phyloP scores from a whole-genome alignment of 2,113 vertebrate species.

The Phrynosoma blainvillii region DNA sequence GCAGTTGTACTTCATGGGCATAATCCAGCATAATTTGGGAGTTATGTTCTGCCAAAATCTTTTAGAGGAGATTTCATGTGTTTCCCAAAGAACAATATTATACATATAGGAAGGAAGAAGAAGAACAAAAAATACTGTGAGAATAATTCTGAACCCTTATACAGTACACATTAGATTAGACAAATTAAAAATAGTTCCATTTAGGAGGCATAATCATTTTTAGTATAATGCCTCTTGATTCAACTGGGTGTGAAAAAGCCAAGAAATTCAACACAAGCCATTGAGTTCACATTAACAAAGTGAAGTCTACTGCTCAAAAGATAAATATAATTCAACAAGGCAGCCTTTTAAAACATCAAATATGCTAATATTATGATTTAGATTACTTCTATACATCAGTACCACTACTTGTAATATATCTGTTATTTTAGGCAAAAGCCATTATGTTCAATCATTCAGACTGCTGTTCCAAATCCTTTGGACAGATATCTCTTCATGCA shows the following conservation, averaged over 20 bases:
- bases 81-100: neutral
- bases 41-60: conserved; percentile 2
- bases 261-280: neutral
- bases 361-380: neutral
- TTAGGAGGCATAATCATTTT: neutral
- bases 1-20: conserved; percentile 4
- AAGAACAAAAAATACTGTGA: neutral
- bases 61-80: conserved; percentile 11
- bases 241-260: neutral
- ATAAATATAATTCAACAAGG: neutral
- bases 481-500: conserved; percentile 37
- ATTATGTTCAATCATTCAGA: conserved; percentile 26
- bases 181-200: neutral
- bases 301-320: neutral
- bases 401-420: conserved; percentile 1
- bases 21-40: conserved; percentile 34
- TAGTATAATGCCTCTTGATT: neutral
- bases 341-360: conserved; percentile 27
- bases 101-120: neutral
- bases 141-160: neutral
- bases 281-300: neutral
- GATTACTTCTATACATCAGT: neutral
- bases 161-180: neutral
- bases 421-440: conserved; percentile 31
- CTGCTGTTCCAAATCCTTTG: conserved; percentile 36